phyloP scores from a whole-genome alignment of 2,113 vertebrate genomes.

The Gracilinanus agilis region DNA sequence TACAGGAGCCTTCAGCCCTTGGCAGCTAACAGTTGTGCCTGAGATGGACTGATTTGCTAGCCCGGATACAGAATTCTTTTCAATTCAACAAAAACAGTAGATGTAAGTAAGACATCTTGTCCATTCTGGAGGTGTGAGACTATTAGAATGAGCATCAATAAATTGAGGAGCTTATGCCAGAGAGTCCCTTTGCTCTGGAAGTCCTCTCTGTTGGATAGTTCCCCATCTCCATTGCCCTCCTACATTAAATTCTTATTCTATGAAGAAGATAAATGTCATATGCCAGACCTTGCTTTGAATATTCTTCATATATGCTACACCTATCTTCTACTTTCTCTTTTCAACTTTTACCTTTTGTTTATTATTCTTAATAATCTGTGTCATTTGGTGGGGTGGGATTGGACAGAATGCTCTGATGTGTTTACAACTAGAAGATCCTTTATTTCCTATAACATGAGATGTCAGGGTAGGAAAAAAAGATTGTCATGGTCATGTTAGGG shows the following conservation, averaged over 20 bases:
- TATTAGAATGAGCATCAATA: neutral
- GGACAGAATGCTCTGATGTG: neutral
- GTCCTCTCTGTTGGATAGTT: too few relatives aligned
- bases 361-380: neutral
- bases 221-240: too few relatives aligned
- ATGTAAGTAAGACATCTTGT: neutral
- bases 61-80: neutral
- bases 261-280: too few relatives aligned
- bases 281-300: too few relatives aligned
- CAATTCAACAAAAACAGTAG: neutral
- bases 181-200: neutral
- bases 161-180: neutral
- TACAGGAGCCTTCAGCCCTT: neutral
- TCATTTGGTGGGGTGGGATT: neutral
- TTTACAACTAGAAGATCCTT: neutral
- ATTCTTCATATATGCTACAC: neutral
- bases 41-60: neutral
- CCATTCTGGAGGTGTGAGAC: neutral
- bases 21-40: neutral
- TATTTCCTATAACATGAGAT: neutral
- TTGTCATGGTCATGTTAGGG: neutral
- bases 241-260: too few relatives aligned
- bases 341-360: neutral
- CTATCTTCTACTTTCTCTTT: neutral
- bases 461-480: neutral